Conservation (phyloP, 2,888 invertebrate genomes). For the Phymatocera aterrima region DNA sequence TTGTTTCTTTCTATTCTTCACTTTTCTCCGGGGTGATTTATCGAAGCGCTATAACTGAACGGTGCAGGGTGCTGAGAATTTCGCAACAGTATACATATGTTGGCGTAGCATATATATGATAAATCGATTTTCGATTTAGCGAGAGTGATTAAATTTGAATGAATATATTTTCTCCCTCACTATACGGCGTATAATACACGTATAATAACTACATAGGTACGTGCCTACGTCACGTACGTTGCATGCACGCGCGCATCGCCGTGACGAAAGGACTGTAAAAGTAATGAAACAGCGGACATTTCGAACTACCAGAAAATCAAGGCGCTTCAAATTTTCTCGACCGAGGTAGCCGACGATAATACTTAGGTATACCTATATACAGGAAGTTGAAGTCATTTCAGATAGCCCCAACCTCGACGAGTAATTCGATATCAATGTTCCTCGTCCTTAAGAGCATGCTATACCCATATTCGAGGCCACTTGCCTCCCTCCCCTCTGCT, state of each 20-base stretch:
- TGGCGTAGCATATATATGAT: too few species aligned
- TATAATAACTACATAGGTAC: too few species aligned
- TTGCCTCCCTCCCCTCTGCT: too few species aligned
- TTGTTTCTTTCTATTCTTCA: too few species aligned
- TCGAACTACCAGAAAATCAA: slow-evolving; percentile 34
- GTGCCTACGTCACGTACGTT: too few species aligned
- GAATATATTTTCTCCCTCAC: too few species aligned
- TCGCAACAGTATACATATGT: too few species aligned
- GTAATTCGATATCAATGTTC: slow-evolving; percentile 41
- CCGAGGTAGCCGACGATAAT: background rate
- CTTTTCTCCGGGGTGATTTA: too few species aligned
- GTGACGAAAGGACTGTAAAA: background rate
- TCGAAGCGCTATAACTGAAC: slow-evolving; percentile 20
- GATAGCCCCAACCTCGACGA: slow-evolving; percentile 42
- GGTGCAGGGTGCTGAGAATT: background rate
- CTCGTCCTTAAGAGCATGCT: slow-evolving; percentile 33
- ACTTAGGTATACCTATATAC: too few species aligned
- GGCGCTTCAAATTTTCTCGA: slow-evolving; percentile 10
- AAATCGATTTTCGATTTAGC: slow-evolving; percentile 37
- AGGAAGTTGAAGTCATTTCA: slow-evolving; percentile 37
- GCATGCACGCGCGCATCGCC: background rate
- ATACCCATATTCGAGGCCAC: too few species aligned
- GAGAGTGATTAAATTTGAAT: slow-evolving; percentile 40
- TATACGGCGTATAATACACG: too few species aligned
- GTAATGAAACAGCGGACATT: slow-evolving; percentile 8